These are phyloP conservation scores for Cyclina sinensis DNA, from an alignment of 1,140 invertebrate species.

Conservation along the genomic window DNA sequence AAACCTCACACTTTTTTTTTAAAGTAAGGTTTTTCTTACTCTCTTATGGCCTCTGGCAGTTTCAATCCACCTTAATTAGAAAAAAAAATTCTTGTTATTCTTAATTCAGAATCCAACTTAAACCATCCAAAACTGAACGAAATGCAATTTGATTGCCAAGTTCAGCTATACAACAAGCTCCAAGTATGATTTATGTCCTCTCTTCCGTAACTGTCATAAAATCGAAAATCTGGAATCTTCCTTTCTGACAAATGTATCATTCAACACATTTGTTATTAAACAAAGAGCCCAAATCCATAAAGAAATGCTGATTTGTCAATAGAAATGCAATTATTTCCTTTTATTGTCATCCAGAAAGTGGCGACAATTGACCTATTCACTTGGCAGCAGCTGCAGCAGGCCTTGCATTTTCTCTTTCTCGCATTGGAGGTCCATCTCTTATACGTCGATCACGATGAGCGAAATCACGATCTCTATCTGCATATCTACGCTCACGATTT, in stretches of 20 bases:
- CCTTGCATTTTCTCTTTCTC: neutral
- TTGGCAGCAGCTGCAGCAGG: conserved; percentile 36
- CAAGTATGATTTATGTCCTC: neutral
- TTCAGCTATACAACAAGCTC: neutral
- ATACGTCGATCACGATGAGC: conserved; percentile 12
- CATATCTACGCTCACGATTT: conserved; percentile 74
- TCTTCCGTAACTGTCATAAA: neutral
- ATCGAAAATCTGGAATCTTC: neutral
- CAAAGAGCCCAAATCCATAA: neutral
- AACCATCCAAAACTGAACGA: conserved; percentile 11
- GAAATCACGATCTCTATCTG: conserved; percentile 36
- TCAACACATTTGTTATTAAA: neutral
- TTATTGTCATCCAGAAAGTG: neutral
- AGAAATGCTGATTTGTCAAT: conserved; percentile 61
- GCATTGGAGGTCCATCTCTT: conserved; percentile 34
- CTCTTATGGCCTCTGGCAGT: neutral
- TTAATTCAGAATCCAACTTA: too few relatives aligned
- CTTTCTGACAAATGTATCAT: neutral
- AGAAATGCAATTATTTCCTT: conserved; percentile 36
- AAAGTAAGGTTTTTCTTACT: conserved; percentile 1
- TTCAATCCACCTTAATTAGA: neutral
- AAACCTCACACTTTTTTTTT: conserved; percentile 9
- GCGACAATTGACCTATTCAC: neutral
- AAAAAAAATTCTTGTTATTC: too few relatives aligned
- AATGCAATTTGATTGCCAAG: conserved; percentile 57